Percentiles rank a stretch among this genome's conserved stretches.
Evolutionary conservation across 2,113 vertebrate genomes (phyloP).

Genomic region (Dipodomys merriami): DNA sequence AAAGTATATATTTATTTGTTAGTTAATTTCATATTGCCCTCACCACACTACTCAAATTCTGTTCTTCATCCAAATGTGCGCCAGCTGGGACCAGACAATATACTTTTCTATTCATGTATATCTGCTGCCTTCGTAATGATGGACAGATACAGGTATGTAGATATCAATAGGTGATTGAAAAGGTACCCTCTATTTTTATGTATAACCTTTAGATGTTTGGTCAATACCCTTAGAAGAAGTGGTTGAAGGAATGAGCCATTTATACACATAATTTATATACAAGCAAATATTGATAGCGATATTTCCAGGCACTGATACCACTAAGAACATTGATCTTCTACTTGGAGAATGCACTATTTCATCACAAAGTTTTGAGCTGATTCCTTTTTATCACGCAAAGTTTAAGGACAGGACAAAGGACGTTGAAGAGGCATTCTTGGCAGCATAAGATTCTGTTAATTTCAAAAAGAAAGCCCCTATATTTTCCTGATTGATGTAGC

Average conservation of each 20-base stretch:
- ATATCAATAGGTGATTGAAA: neutral
- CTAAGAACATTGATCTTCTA: conserved; percentile 6
- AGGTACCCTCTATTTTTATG: neutral
- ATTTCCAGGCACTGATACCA: neutral
- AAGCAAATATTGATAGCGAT: conserved; percentile 3
- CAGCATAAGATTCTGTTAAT: neutral
- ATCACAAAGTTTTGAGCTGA: neutral
- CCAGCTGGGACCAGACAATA: neutral
- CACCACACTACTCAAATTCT: neutral
- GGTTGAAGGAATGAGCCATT: neutral
- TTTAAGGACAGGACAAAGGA: neutral
- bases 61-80: conserved; percentile 36
- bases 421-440: neutral
- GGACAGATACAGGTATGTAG: neutral
- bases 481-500: neutral
- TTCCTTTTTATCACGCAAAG: neutral
- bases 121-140: neutral
- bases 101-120: neutral
- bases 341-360: neutral
- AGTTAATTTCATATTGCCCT: neutral
- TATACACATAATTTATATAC: neutral
- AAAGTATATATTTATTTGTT: neutral
- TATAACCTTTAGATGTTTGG: neutral
- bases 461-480: neutral
- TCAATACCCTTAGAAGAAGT: neutral